Evolutionary conservation across 1,140 invertebrate species (phyloP).

Genomic region (Lanistes nyassanus): DNA sequence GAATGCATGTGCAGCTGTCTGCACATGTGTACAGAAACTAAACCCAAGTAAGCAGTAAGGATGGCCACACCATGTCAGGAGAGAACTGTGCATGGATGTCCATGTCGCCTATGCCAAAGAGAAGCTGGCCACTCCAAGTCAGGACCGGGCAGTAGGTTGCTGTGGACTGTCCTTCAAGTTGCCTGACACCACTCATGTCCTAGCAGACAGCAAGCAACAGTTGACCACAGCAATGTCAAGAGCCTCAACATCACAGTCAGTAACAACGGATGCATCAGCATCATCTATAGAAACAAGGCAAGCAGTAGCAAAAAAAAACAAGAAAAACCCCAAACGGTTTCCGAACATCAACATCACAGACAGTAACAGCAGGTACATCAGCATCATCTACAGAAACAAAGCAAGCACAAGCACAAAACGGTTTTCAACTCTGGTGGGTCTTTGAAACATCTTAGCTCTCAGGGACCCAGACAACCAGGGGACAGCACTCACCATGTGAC

Average conservation of each 20-base stretch:
- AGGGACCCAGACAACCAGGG: constrained; percentile 1
- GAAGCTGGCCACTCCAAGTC: constrained; percentile 79
- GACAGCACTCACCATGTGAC: constrained; percentile 65
- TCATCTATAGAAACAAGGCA: not conserved
- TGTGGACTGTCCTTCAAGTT: constrained; percentile 69
- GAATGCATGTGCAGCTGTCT: too few relatives aligned
- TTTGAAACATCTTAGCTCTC: not conserved
- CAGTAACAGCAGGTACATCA: not conserved
- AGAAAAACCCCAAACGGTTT: not conserved
- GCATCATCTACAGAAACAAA: not conserved
- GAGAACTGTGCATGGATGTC: constrained; percentile 79
- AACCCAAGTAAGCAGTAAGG: not conserved
- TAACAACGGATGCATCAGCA: not conserved
- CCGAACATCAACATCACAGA: not conserved
- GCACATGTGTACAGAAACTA: not conserved
- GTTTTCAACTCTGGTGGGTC: not conserved
- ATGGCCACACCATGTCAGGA: constrained; percentile 68
- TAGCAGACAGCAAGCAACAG: constrained; percentile 35
- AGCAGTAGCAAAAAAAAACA: not conserved
- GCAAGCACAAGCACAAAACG: not conserved
- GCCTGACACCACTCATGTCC: constrained; percentile 64
- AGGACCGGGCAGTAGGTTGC: constrained; percentile 81
- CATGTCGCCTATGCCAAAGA: constrained; percentile 86
- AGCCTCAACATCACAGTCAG: not conserved
- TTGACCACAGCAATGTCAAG: too few relatives aligned